Base-by-base conservation (phyloP, 2,113 vertebrate species). In the Malurus alboscapulatus region DNA sequence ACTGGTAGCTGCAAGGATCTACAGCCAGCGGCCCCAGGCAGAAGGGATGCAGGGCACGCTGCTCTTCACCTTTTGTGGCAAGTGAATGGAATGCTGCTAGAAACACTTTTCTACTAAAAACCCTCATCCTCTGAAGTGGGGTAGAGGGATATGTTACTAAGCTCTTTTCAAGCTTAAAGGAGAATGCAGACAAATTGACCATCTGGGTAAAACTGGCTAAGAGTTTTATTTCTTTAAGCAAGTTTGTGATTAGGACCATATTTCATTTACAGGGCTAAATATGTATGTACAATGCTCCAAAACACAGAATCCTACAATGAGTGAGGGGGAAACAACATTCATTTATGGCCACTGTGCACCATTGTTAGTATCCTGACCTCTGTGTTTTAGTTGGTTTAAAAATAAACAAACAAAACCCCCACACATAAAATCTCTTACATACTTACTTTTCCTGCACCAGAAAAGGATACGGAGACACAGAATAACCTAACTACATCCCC, bases 241-340 rank as follows among this genome's bases (percentile, higher is more conserved):
- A 72, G 11, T 40, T 22, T 27, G 6, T 0, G 0, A 80, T 29
- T 61, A 83, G 7, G 53, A 66, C 69, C 18, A 32, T 4, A 17
- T 74, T 45, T 68, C 38, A 68, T 17, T 73, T 50, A 53, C 32
- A 68, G 36, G 7, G 19, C 12, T 74, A 87, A 83, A 74, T 68
- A 81, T 5, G 6, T n/a, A 57, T 3, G 5, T 36, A 67, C 11
- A 44, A 9, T 15, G 9, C 27, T 72, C 48, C 21, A 59, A 63
- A 83, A 51, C 32, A 14, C n/a, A 73, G 50, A 75, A 38, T 51
- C 20, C 25, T 84, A 57, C 29, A 36, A 32, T 14, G 21, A 85
- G 8, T 3, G 3, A 24, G 12, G 9, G 24, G 9, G 6, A 2
- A 5, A 4, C 25, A 30, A 2, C 9, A 58, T 10, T 12, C 6